Base-by-base conservation (phyloP, 2,113 vertebrate species). In the Deroptyus accipitrinus region DNA sequence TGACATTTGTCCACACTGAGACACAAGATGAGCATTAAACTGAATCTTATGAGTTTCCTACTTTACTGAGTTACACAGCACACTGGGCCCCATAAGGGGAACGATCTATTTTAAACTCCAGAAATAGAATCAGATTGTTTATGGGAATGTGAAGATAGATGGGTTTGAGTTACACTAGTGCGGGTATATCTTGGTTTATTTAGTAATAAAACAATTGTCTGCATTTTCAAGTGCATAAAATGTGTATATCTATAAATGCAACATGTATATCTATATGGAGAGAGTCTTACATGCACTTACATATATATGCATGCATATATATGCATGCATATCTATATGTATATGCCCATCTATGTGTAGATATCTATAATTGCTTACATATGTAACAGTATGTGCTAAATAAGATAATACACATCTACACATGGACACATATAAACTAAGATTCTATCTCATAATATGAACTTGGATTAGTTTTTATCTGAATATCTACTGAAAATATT, bases 11-110 rank as follows among this genome's bases (percentile, higher is more conserved):
- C 85, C 3, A 12, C 33, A 8, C 9, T 16, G 24, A 95, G 48
- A 51, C 73, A 83, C 83, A 1, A 6, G 80, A 87, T 14, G 39
- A 96, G 52, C 85, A 90, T 66, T 92, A 93, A 96, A 92, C 69
- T 17, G 78, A 91, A 78, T 83, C 68, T 77, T 62, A 41, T 1
- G 22, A 74, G 30, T 59, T 86, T 73, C 70, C 35, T 55, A 92
- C 81, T 73, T 95, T 70, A 79, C 51, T 62, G 72, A 78, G 57
- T 76, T 73, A 88, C 20, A 70, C 28, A 55, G 49, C 35, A 52
- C 16, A 13, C 54, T 59, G 79, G 17, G 73, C 66, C 64, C 68
- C 39, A 77, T 10, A 48, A 88, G 81, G 52, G 23, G 35, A 83
- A 48, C 12, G 22, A 82, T 72, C 52, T 94, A 54, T 76, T 95